phyloP scores from a whole-genome alignment of 1,140 invertebrate species.

The Tetraneura akinire region DNA sequence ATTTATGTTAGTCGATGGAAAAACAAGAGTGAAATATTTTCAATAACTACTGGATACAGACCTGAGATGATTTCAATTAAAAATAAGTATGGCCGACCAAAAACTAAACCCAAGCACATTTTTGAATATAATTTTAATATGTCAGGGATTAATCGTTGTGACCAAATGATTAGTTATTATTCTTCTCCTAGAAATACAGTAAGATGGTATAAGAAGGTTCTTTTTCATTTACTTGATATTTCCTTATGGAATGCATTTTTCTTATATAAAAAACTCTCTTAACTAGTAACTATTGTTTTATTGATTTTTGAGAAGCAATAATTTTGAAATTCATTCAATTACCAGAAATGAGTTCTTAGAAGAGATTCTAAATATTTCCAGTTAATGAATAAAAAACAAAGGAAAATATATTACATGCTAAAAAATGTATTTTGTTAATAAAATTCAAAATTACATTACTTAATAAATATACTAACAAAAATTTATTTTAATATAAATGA shows the following conservation, averaged over 20 bases:
- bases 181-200: conserved; percentile 36
- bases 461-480: too few relatives aligned
- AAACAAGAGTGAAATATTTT: conserved; percentile 58
- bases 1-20: conserved; percentile 60
- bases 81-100: background rate
- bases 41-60: background rate
- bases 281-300: too few relatives aligned
- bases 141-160: conserved; percentile 40
- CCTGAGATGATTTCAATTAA: background rate
- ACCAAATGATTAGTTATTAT: conserved; percentile 50
- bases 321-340: too few relatives aligned
- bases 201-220: conserved; percentile 40
- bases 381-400: too few relatives aligned
- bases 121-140: conserved; percentile 35
- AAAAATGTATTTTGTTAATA: too few relatives aligned
- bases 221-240: conserved; percentile 11
- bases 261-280: background rate
- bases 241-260: background rate
- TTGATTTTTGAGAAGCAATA: too few relatives aligned
- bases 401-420: too few relatives aligned
- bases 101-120: background rate
- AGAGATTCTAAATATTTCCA: too few relatives aligned
- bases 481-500: too few relatives aligned
- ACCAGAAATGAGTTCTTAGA: too few relatives aligned
- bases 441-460: too few relatives aligned